Base-by-base conservation (phyloP, 2,113 vertebrate species). In the Probosciger aterrimus region DNA sequence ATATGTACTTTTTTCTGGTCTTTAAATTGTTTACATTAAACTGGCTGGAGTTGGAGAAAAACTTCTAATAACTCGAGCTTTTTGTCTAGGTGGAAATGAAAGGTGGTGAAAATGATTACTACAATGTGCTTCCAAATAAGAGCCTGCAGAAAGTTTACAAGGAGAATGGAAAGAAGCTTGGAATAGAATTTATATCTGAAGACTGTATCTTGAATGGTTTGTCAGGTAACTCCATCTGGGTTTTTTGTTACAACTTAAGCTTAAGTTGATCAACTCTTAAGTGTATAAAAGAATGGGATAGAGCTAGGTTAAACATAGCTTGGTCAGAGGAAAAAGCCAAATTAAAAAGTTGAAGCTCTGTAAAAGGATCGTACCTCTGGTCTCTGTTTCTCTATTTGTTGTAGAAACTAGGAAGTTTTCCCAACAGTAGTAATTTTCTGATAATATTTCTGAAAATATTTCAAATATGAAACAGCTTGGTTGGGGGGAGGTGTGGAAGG, bases 91-190 rank as follows among this genome's bases (percentile, higher is more conserved):
- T 99, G 89, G 98, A 99, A 94, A 97, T 99, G 92, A 97, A 94
- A 83, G 96, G 96, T 92, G 96, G 95, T 53, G 33, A 49, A 74
- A 96, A 97, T 52, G 96, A 98, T 92, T 99, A 98, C 96, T 98
- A 97, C 82, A 98, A 99, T 92, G 98, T 99, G 46, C 98, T 99
- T 96, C 98, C 98, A 68, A 99, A 99, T 93, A 97, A 98, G 64
- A 98, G 96, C 14, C 97, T 99, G 33, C 96, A 97, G 97, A 97
- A 95, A 41, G 95, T 97, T 57, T 99, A 98, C 91, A 93, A 98
- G 95, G 98, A 98, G 59, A 99, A 99, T 68, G 98, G 98, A 75
- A 97, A 97, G 91, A 96, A 97, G 57, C 96, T 99, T 81, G 98
- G 98, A 78, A 98, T 99, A 81, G 96, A 98, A 33, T 99, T 99